These are phyloP conservation scores for Drosophila orena DNA, from an alignment of 1,140 invertebrate species.

Conservation along the genomic window DNA sequence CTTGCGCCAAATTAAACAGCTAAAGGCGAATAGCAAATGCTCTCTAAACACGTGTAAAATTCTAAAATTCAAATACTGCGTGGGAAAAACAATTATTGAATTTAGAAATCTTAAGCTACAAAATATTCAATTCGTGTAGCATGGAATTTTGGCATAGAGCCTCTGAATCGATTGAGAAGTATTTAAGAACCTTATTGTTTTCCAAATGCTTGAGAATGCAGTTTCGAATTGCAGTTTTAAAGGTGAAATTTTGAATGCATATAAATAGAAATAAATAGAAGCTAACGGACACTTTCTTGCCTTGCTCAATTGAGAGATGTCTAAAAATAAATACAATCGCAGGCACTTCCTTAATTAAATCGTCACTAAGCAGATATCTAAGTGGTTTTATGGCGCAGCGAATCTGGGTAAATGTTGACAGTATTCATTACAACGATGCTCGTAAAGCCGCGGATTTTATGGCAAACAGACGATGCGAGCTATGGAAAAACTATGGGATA, in stretches of 20 bases:
- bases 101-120: not conserved
- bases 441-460: constrained; percentile 65
- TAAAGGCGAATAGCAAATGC: not conserved
- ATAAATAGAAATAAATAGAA: not conserved
- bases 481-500: not conserved
- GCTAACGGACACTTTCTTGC: not conserved
- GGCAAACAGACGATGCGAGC: constrained; percentile 62
- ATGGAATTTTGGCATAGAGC: no score
- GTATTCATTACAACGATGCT: constrained; percentile 57
- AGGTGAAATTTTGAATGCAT: not conserved
- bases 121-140: no score
- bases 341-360: constrained; percentile 47
- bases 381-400: constrained; percentile 34
- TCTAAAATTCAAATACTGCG: not conserved
- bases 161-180: not conserved
- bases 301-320: not conserved
- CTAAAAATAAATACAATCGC: constrained; percentile 28
- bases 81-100: not conserved
- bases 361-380: constrained; percentile 21
- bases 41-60: not conserved
- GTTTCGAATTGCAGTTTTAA: not conserved
- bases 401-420: constrained; percentile 66
- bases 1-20: constrained; percentile 30
- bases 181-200: not conserved
- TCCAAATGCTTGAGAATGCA: not conserved